Conservation (phyloP, 2,113 vertebrate species). For the Euleptes europaea region DNA sequence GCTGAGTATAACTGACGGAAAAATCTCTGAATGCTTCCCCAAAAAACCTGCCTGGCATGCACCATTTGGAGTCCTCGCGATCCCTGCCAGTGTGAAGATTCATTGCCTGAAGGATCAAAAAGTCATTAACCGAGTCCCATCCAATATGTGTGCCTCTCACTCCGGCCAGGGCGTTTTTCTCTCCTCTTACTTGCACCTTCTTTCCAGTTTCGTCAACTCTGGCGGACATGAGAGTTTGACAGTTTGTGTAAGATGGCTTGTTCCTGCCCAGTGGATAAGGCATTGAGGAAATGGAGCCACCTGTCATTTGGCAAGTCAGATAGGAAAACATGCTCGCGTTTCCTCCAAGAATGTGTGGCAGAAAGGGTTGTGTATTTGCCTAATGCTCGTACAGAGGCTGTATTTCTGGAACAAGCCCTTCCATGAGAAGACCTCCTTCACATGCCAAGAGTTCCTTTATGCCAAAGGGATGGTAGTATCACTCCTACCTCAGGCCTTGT, state of each 20-base stretch:
- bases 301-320: background rate
- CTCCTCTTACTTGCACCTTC: background rate
- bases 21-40: constrained; percentile 28
- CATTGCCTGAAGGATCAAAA: constrained; percentile 45
- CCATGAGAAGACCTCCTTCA: background rate
- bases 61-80: constrained; percentile 23
- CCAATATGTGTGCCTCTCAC: constrained; percentile 9
- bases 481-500: constrained; percentile 5
- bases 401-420: background rate
- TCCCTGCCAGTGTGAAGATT: constrained; percentile 41
- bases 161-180: background rate
- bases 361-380: background rate
- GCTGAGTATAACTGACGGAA: constrained; percentile 3
- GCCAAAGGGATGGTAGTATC: background rate
- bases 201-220: constrained; percentile 32
- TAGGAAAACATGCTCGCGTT: background rate
- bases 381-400: background rate
- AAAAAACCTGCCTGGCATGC: constrained; percentile 24
- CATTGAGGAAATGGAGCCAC: constrained; percentile 5
- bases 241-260: constrained; percentile 4
- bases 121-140: constrained; percentile 43
- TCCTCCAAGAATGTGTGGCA: background rate
- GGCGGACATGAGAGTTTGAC: constrained; percentile 31
- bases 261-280: constrained; percentile 17
- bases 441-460: background rate